Conservation (phyloP, 53 echinoderm and acorn worm species). For the Holothuria leucospilota region DNA sequence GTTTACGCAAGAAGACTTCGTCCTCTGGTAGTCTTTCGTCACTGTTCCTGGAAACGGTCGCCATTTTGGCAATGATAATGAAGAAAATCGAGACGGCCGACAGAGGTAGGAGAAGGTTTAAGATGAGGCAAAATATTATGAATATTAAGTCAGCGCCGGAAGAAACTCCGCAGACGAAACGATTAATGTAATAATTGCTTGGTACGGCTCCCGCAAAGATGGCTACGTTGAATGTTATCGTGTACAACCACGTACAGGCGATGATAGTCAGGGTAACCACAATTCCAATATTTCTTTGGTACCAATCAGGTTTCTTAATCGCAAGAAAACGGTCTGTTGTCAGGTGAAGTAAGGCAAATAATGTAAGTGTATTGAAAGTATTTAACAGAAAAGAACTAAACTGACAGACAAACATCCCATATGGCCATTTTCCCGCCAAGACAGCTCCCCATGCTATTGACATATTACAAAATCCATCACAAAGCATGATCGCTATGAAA, state of each 20-base stretch:
- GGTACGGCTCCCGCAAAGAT: constrained; percentile 65
- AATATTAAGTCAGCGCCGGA: constrained; percentile 53
- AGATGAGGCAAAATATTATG: constrained; percentile 54
- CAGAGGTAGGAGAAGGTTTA: constrained; percentile 76
- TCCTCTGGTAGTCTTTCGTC: background rate
- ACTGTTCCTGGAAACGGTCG: constrained; percentile 43
- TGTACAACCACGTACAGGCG: constrained; percentile 74
- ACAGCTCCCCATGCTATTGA: constrained; percentile 68
- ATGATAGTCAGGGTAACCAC: constrained; percentile 66
- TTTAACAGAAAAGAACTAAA: constrained; percentile 83
- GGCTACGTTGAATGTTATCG: constrained; percentile 63
- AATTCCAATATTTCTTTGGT: constrained; percentile 57
- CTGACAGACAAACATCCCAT: constrained; percentile 70
- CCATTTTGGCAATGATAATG: constrained; percentile 64
- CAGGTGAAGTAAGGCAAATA: constrained; percentile 68
- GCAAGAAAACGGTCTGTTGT: constrained; percentile 78
- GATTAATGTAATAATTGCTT: constrained; percentile 63
- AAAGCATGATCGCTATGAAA: constrained; percentile 65
- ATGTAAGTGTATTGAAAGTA: constrained; percentile 66
- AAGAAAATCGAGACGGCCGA: constrained; percentile 65
- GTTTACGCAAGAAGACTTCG: constrained; percentile 28
- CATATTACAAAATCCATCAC: constrained; percentile 73
- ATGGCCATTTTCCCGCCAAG: constrained; percentile 69
- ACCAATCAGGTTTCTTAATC: constrained; percentile 55
- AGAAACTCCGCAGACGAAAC: constrained; percentile 75